Base-by-base conservation (phyloP, 2,113 vertebrate genomes). In the Pseudonaja textilis region DNA sequence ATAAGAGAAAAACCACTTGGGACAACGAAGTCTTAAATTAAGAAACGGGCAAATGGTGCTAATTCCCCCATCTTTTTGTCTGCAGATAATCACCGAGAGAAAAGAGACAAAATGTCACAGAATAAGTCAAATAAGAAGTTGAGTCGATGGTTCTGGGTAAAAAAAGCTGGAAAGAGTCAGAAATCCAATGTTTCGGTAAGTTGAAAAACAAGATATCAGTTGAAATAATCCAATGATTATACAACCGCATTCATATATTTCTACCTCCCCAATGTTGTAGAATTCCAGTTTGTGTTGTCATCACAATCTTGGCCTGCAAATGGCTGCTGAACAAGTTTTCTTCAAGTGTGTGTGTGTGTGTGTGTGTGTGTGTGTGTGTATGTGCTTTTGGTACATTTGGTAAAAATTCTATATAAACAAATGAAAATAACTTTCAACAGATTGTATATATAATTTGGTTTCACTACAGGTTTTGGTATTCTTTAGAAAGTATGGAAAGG, bases 111-210 rank as follows among this genome's bases (percentile, higher is more conserved):
- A 34, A 92, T 93, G 88, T 52, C 57, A 20, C 81, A 87, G 42
- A 92, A 92, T 57, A 92, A 61, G 50, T 9, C 47, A 18, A 26
- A 47, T 47, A 89, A 45, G 29, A 93, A 64, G 23, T n/a, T 25
- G 9, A 29, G 29, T 3, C 29, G 81, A n/a, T 93, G 93, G 88
- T 50, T 90, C 34, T 74, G 91, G 88, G 16, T 81, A 10, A 89
- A 26, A 56, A 85, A 59, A 69, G 29, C 25, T 69, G 20, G 39
- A 39, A 92, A 87, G 56, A 22, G n/a, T 20, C 29, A 29, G 39
- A 88, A 90, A 93, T 11, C 11, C 34, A 74, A 29, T 39, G 7
- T 89, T 25, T 54, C 4, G 93, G 93, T 92, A 87, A 92, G 91
- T 26, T 52, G 45, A 26, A 87, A 61, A 90, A 61, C 5, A 10